A percentile compares a stretch with the other conserved stretches of the same genome.
These are phyloP conservation scores for Creontiades dilutus DNA, from an alignment of 2,888 invertebrate genomes.

Conservation along the genomic window DNA sequence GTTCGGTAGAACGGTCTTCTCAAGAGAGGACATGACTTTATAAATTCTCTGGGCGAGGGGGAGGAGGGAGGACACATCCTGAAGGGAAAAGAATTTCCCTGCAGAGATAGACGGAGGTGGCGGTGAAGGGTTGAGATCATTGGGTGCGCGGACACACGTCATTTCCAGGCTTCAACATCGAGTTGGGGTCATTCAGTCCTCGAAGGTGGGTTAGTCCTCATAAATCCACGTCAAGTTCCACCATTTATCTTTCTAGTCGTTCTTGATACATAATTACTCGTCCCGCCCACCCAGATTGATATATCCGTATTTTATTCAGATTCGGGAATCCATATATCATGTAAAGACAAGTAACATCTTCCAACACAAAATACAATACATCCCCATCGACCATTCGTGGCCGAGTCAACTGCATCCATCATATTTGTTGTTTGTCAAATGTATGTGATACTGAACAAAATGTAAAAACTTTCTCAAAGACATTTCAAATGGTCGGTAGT, in stretches of 20 bases:
- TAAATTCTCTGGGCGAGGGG: neutral
- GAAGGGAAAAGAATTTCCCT: neutral
- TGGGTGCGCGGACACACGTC: neutral
- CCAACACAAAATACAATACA: no score
- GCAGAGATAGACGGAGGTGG: neutral
- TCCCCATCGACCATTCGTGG: no score
- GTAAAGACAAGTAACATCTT: no score
- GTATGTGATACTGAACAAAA: no score
- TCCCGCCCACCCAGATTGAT: neutral
- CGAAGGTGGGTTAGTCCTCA: neutral
- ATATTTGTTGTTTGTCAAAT: no score
- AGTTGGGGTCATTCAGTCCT: neutral
- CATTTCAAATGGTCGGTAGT: no score
- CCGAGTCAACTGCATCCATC: no score
- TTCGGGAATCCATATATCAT: neutral
- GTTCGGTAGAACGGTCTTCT: constrained; percentile 27
- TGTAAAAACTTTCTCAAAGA: no score
- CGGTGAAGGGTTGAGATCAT: neutral
- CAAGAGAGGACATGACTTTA: neutral
- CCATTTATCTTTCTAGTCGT: neutral
- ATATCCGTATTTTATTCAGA: neutral
- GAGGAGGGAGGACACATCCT: neutral
- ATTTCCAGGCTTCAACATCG: neutral
- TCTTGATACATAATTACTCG: neutral
- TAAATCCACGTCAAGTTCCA: neutral